These are phyloP conservation scores for Clarias pachynema DNA, from an alignment of 2,797 vertebrate genomes.

Conservation along the genomic window DNA sequence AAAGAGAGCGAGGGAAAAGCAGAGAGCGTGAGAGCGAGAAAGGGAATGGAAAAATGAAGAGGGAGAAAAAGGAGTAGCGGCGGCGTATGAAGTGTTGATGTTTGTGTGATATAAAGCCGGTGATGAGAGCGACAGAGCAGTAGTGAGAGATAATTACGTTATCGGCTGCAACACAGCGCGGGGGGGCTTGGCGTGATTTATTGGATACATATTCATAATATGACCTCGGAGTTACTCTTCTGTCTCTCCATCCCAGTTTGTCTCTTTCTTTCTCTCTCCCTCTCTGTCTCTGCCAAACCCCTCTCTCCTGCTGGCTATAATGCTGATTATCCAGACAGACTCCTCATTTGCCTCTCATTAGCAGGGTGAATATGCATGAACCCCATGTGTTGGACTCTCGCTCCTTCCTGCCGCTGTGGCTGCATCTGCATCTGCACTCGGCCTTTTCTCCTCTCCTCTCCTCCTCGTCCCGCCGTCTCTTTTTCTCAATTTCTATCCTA, in stretches of 20 bases:
- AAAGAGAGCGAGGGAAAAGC: not conserved
- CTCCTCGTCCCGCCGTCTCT: not conserved
- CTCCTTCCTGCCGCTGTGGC: constrained; percentile 27
- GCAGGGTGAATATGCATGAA: constrained; percentile 58
- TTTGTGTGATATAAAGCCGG: constrained; percentile 14
- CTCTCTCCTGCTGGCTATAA: constrained; percentile 53
- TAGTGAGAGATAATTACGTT: constrained; percentile 34
- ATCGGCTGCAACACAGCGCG: constrained; percentile 16
- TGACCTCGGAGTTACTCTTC: constrained; percentile 12
- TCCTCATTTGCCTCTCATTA: constrained; percentile 58
- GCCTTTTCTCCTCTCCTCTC: not conserved
- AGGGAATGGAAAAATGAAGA: not conserved
- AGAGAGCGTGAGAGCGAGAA: too few species aligned
- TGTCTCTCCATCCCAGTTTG: not conserved
- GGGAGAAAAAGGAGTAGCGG: not conserved
- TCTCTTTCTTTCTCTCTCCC: not conserved
- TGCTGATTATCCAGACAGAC: constrained; percentile 57
- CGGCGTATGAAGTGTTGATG: not conserved
- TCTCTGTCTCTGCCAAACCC: constrained; percentile 40
- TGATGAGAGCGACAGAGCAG: constrained; percentile 22
- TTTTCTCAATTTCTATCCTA: not conserved
- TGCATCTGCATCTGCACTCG: constrained; percentile 16
- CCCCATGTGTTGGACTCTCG: constrained; percentile 51
- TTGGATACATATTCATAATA: constrained; percentile 32
- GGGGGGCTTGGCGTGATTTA: constrained; percentile 13